These are phyloP conservation scores for Chloebia gouldiae DNA, from an alignment of 2,113 vertebrate species.

Conservation along the genomic window DNA sequence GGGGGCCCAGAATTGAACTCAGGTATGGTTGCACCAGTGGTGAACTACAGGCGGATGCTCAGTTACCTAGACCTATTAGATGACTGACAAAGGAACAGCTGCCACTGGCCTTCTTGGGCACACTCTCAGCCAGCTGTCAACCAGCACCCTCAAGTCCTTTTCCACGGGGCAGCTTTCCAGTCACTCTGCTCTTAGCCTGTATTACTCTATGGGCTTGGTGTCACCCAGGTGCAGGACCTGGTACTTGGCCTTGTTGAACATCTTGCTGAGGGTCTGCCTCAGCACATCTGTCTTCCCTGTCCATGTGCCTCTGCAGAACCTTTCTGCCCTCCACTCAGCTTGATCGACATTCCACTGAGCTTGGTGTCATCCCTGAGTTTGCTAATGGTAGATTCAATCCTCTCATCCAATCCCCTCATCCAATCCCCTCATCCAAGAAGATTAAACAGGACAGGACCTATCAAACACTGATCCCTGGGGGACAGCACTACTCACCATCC, in stretches of 20 bases:
- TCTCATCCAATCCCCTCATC: not conserved
- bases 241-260: not conserved
- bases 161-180: not conserved
- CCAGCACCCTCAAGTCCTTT: not conserved
- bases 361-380: not conserved
- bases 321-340: too few relatives aligned
- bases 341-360: not conserved
- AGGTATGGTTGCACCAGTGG: not conserved
- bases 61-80: too few relatives aligned
- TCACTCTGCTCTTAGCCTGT: not conserved
- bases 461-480: not conserved
- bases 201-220: not conserved
- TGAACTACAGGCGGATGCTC: accelerated
- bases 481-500: not conserved
- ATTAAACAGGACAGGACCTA: not conserved
- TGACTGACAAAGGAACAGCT: not conserved
- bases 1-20: not conserved
- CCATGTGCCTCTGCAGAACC: not conserved
- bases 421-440: not conserved
- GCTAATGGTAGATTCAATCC: not conserved
- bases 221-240: not conserved
- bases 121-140: not conserved
- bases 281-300: not conserved
- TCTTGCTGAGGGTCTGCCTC: not conserved
- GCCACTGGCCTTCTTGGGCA: not conserved